These are phyloP conservation scores for Dendrophyllia cribrosa DNA, from an alignment of 64 coral and sea anemone species.

Conservation along the genomic window DNA sequence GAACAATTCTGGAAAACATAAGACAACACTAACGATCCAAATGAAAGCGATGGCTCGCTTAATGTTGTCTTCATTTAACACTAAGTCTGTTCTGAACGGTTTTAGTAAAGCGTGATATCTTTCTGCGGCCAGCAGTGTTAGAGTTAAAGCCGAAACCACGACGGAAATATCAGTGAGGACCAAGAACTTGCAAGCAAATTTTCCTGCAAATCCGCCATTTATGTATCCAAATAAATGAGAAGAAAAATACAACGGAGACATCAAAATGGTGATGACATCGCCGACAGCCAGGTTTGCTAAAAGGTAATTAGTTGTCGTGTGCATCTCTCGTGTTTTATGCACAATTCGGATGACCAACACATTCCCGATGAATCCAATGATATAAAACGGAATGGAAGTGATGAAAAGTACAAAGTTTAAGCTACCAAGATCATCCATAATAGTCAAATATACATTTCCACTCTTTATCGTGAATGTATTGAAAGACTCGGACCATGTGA, in stretches of 20 bases:
- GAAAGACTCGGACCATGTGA: too few relatives aligned
- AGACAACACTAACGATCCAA: neutral
- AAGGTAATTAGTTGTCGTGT: conserved; percentile 27
- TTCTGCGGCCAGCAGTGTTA: neutral
- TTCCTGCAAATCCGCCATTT: neutral
- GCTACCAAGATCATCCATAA: too few relatives aligned
- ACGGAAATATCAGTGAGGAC: neutral
- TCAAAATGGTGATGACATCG: conserved; percentile 9
- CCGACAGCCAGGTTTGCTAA: conserved; percentile 34
- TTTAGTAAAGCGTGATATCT: neutral
- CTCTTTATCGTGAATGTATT: too few relatives aligned
- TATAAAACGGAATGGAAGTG: too few relatives aligned
- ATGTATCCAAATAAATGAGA: too few relatives aligned
- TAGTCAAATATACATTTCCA: too few relatives aligned
- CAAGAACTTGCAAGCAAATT: neutral
- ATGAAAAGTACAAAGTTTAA: too few relatives aligned
- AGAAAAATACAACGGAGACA: neutral
- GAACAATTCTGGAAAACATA: too few relatives aligned
- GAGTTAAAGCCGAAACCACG: neutral
- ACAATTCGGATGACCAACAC: neutral
- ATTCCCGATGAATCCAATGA: too few relatives aligned
- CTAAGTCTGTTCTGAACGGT: neutral
- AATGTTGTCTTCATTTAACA: neutral
- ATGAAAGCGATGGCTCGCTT: neutral
- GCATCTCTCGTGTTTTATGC: conserved; percentile 9